Percentiles rank a stretch among this genome's conserved stretches.
Evolutionary conservation across 2,888 invertebrate species (phyloP).

Genomic region (Trichogramma evanescens): DNA sequence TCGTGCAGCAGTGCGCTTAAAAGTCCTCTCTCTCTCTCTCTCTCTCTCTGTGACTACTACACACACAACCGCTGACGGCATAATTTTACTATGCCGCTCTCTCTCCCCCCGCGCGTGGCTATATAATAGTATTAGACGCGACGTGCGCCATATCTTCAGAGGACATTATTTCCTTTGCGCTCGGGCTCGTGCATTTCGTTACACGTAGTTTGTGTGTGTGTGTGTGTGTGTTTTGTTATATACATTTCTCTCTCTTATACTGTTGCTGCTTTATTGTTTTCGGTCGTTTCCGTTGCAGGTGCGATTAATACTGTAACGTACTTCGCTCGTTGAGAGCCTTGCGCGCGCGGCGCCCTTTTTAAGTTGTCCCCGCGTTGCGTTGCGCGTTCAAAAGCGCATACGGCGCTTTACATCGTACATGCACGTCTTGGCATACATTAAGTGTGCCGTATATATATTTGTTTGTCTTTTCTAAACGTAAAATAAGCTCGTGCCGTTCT

Average conservation of each 20-base stretch:
- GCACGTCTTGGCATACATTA: too few relatives aligned
- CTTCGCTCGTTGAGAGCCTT: slow-evolving; percentile 9
- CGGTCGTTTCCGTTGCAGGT: slow-evolving; percentile 14
- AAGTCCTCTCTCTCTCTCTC: slow-evolving; percentile 5
- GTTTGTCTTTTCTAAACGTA: too few relatives aligned
- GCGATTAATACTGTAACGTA: slow-evolving; percentile 17
- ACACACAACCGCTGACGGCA: slow-evolving; percentile 24
- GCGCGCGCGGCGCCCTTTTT: background rate
- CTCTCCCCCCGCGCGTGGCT: background rate
- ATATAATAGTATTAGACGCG: slow-evolving; percentile 12
- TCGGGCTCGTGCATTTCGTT: too few relatives aligned
- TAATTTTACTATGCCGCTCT: slow-evolving; percentile 23
- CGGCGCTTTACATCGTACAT: too few relatives aligned
- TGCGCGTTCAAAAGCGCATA: too few relatives aligned
- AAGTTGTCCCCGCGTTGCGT: too few relatives aligned
- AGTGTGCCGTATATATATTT: too few relatives aligned
- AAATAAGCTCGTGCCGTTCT: too few relatives aligned
- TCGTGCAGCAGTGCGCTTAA: slow-evolving; percentile 13
- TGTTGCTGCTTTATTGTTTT: slow-evolving; percentile 20
- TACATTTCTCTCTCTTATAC: slow-evolving; percentile 5
- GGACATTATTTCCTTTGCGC: slow-evolving; percentile 3
- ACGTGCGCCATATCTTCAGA: slow-evolving; percentile 1
- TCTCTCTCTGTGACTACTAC: background rate
- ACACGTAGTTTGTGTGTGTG: too few relatives aligned
- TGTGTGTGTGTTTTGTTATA: too few relatives aligned